Conservation (phyloP, 2,888 invertebrate species). For the Elegia similella region DNA sequence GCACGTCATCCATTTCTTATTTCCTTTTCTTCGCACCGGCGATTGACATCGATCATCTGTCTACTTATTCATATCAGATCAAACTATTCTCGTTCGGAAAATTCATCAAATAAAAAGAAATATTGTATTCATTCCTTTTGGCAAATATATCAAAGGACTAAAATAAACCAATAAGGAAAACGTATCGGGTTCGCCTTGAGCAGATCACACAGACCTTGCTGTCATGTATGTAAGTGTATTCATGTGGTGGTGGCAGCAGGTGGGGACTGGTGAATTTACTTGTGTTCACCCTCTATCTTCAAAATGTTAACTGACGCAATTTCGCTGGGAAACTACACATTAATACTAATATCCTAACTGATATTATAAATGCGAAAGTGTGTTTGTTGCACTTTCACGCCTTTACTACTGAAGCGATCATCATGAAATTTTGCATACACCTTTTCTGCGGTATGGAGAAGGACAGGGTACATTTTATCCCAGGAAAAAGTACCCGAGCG, state of each 20-base stretch:
- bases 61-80: neutral
- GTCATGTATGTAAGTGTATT: neutral
- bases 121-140: neutral
- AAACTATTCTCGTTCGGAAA: neutral
- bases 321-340: no score
- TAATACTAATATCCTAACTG: no score
- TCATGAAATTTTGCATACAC: no score
- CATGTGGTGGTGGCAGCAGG: neutral
- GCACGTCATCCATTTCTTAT: neutral
- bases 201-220: neutral
- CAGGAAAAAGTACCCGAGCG: no score
- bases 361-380: no score
- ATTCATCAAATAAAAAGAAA: neutral
- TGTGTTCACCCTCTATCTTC: neutral
- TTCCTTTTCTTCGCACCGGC: neutral
- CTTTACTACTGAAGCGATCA: no score
- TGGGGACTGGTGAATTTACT: neutral
- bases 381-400: no score
- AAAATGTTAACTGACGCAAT: neutral
- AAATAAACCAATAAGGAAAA: slow-evolving; percentile 10
- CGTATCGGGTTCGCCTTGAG: neutral
- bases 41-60: neutral
- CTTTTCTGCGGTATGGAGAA: no score
- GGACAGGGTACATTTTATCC: no score
- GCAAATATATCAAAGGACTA: neutral